A percentile compares a stretch with the other conserved stretches of the same genome.
Conservation (phyloP, 2,797 vertebrate genomes). For the Distichodus sexfasciatus region DNA sequence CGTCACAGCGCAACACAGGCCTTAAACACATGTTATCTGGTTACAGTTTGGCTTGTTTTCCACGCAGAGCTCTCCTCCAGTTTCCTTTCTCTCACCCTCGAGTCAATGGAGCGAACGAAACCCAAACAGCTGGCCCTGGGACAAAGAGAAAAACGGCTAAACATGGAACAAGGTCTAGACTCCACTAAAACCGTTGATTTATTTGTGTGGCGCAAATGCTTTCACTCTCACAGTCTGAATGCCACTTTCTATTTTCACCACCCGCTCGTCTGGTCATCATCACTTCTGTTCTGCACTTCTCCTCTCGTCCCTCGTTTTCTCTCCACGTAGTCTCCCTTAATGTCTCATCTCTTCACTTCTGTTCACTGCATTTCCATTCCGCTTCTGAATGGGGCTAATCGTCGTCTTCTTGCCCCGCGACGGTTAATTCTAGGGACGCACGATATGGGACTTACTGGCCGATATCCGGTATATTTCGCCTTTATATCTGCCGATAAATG, state of each 20-base stretch:
- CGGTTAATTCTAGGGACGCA: no score
- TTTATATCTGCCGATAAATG: no score
- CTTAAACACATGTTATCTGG: slow-evolving; percentile 28
- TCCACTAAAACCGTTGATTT: slow-evolving; percentile 33
- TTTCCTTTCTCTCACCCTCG: slow-evolving; percentile 13
- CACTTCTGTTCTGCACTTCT: background rate
- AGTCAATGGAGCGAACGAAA: slow-evolving; percentile 24
- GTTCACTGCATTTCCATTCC: no score
- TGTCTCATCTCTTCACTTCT: no score
- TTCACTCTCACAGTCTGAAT: background rate
- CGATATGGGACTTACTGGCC: no score
- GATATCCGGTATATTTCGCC: no score
- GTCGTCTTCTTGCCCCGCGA: no score
- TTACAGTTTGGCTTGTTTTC: slow-evolving; percentile 27
- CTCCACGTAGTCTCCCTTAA: no score
- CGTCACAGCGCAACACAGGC: background rate
- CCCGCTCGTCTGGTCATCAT: no score
- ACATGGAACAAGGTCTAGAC: slow-evolving; percentile 36
- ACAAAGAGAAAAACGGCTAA: slow-evolving; percentile 33
- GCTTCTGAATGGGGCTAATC: no score
- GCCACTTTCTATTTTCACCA: slow-evolving; percentile 32
- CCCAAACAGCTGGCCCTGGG: slow-evolving; percentile 25
- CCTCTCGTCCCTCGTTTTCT: no score
- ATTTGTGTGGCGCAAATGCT: slow-evolving; percentile 31
- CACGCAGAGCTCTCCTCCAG: background rate